A percentile compares a stretch with the other conserved stretches of the same genome.
Conservation (phyloP, 2,888 invertebrate species). For the Scaeva pyrastri region DNA sequence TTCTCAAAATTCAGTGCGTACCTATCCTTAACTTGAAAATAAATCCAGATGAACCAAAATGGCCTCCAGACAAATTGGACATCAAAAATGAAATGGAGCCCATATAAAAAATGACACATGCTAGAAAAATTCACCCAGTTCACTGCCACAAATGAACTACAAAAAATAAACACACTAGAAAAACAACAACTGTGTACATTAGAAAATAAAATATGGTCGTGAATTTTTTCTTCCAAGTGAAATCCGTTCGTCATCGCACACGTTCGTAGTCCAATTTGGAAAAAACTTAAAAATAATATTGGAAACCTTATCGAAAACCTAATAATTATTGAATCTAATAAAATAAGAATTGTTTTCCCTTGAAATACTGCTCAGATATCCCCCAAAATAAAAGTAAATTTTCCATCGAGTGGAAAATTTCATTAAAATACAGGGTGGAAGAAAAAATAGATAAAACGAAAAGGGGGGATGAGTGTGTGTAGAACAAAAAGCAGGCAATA, state of each 20-base stretch:
- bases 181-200: conserved; percentile 70
- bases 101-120: conserved; percentile 43
- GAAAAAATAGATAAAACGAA: conserved; percentile 33
- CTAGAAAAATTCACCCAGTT: conserved; percentile 14
- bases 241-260: conserved; percentile 65
- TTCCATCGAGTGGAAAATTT: conserved; percentile 67
- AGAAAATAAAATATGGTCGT: conserved; percentile 73
- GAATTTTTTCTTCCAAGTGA: conserved; percentile 69
- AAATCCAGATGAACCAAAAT: neutral
- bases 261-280: conserved; percentile 46
- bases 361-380: conserved; percentile 33
- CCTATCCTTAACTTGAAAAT: neutral
- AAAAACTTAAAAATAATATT: conserved; percentile 41
- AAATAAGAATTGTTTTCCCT: conserved; percentile 20
- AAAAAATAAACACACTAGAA: conserved; percentile 34
- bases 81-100: neutral
- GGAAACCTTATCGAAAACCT: conserved; percentile 26
- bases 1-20: neutral
- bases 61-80: neutral
- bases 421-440: conserved; percentile 40
- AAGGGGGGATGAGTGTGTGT: conserved; percentile 23
- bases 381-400: neutral
- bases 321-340: conserved; percentile 32
- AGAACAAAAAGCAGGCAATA: conserved; percentile 60
- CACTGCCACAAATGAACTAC: conserved; percentile 50